phyloP scores from a whole-genome alignment of 2,888 invertebrate species.

The Dinocampus coccinellae region DNA sequence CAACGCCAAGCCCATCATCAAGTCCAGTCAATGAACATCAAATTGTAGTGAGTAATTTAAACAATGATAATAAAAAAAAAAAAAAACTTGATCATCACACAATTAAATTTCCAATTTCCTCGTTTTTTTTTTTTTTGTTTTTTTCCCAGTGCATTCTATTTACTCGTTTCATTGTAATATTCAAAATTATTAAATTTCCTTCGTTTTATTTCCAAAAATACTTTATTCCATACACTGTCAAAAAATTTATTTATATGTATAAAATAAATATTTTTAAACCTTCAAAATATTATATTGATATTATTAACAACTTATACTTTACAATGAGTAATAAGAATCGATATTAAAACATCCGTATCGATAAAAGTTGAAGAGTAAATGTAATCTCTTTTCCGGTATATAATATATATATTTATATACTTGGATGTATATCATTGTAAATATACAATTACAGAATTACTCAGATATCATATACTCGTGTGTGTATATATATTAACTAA shows the following conservation, averaged over 20 bases:
- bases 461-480: not conserved
- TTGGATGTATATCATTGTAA: not conserved
- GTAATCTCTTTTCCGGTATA: not conserved
- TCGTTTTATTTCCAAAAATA: too few species aligned
- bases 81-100: too few species aligned
- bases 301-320: too few species aligned
- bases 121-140: not conserved
- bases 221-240: too few species aligned
- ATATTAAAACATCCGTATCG: not conserved
- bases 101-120: not conserved
- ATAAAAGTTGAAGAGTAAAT: not conserved
- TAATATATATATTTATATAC: not conserved
- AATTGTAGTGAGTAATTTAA: slow-evolving; percentile 60
- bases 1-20: slow-evolving; percentile 65
- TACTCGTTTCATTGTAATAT: too few species aligned
- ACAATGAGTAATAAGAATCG: not conserved
- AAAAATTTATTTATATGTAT: too few species aligned
- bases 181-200: too few species aligned
- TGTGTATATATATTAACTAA: not conserved
- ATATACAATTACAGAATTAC: not conserved
- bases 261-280: too few species aligned
- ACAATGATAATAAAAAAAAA: too few species aligned
- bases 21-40: slow-evolving; percentile 63
- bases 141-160: too few species aligned
- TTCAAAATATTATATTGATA: too few species aligned